phyloP scores from a whole-genome alignment of 2,888 invertebrate species.

The Hypomecis punctinalis region DNA sequence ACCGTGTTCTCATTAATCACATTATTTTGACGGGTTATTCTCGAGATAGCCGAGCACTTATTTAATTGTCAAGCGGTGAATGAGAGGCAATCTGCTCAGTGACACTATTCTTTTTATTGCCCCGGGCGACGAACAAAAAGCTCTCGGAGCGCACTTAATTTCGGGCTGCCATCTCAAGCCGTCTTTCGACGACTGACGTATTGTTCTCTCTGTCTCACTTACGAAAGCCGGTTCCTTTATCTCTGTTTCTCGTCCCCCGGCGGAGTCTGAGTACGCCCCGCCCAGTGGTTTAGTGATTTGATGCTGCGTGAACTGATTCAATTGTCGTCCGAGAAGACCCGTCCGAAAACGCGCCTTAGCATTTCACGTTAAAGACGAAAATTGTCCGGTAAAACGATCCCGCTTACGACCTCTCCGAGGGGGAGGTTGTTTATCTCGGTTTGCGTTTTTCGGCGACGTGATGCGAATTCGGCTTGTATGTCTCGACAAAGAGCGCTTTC shows the following conservation, averaged over 20 bases:
- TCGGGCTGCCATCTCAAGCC: conserved; percentile 74
- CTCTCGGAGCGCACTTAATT: conserved; percentile 76
- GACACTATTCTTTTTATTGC: conserved; percentile 82
- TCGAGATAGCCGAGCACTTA: conserved; percentile 76
- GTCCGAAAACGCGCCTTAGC: conserved; percentile 78
- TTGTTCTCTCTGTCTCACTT: conserved; percentile 70
- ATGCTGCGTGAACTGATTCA: conserved; percentile 86
- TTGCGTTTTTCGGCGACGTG: conserved; percentile 84
- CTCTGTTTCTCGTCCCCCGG: conserved; percentile 77
- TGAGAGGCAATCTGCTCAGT: conserved; percentile 81
- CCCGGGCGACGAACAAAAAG: conserved; percentile 78
- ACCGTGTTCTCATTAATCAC: conserved; percentile 74
- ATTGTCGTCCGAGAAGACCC: conserved; percentile 74
- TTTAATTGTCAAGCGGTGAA: conserved; percentile 83
- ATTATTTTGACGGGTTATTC: conserved; percentile 75
- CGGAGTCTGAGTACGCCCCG: conserved; percentile 82
- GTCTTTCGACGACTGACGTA: conserved; percentile 62
- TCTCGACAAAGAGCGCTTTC: conserved; percentile 79
- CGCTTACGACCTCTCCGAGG: conserved; percentile 79
- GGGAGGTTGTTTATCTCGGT: conserved; percentile 83
- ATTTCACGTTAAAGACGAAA: conserved; percentile 79
- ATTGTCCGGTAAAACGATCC: conserved; percentile 78
- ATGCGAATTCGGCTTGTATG: conserved; percentile 83
- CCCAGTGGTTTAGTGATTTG: conserved; percentile 86
- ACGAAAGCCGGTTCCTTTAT: conserved; percentile 58